Evolutionary conservation across 2,113 vertebrate genomes (phyloP), one percentile per base, ranked within the genome.

Genomic region (Paradisaea rubra): DNA sequence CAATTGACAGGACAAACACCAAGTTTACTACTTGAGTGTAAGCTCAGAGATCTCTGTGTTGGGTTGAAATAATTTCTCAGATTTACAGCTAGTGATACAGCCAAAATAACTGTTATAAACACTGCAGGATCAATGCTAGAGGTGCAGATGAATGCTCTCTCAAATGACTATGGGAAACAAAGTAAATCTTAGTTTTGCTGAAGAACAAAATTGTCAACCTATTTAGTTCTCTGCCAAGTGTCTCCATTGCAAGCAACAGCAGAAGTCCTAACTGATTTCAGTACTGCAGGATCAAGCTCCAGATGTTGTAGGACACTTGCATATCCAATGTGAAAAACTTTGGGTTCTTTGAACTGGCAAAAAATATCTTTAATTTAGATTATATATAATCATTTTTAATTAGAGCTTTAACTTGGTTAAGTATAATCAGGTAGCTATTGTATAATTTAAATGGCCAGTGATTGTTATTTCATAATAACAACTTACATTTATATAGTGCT

Each of bases 401-500:
- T 92, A 69, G 65, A 86, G 25, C 37, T 96, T 79, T 86, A 79
- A 91, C 88, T 93, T 95, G 79, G 50, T 94, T 91, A 93, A 92
- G 72, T 91, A 79, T 92, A 97, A 97, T 96, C 92, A 96, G 91
- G 76, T 95, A 93, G 91, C 92, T 95, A 88, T 96, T 96, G 93
- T 96, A 71, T 86, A 91, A 92, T 92, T 96, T 95, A 95, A 97
- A 93, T 88, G 57, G 65, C 69, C 44, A 10, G 47, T 93, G 88
- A 93, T 96, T 92, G 87, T 96, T 96, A 91, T 97, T 97, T 95
- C 83, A 90, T 95, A 95, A 95, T 90, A 96, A 88, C 66, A 93
- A 93, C 83, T 94, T 94, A 85, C 33, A 86, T 92, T 95, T 96
- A 90, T 93, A 64, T 93, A 95, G 95, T 88, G 79, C 79, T 82